Conservation (phyloP, 2,113 vertebrate species). For the Myrmecobius fasciatus region DNA sequence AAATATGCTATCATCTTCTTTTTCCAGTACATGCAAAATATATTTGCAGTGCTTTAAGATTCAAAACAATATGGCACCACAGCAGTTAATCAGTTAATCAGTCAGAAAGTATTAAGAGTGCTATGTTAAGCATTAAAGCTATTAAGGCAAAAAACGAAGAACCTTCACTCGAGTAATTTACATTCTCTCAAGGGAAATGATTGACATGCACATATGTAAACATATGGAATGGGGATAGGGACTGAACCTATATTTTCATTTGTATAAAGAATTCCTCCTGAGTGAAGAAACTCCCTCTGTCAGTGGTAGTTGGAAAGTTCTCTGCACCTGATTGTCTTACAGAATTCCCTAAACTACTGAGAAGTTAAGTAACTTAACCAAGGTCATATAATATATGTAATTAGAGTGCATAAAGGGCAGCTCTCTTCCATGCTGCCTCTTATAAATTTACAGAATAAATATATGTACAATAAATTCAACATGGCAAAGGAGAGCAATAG, state of each 20-base stretch:
- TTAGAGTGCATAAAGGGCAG: neutral
- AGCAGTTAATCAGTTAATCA: neutral
- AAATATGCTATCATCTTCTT: neutral
- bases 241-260: neutral
- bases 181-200: neutral
- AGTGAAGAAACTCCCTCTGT: neutral
- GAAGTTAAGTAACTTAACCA: neutral
- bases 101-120: neutral
- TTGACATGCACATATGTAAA: too few species aligned
- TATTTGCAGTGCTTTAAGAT: neutral
- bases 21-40: too few species aligned
- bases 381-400: neutral
- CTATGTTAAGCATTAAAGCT: neutral
- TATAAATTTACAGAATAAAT: neutral
- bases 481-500: too few species aligned
- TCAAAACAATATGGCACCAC: neutral
- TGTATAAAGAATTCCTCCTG: neutral
- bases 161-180: neutral
- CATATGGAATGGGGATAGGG: neutral
- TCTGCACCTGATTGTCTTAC: neutral
- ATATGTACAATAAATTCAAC: neutral
- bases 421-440: neutral
- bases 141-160: neutral
- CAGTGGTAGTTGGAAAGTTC: neutral
- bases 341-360: neutral